Percentiles rank a stretch among this genome's conserved stretches.
Conservation (phyloP, 2,888 invertebrate species). For the Chymomyza fuscimana region DNA sequence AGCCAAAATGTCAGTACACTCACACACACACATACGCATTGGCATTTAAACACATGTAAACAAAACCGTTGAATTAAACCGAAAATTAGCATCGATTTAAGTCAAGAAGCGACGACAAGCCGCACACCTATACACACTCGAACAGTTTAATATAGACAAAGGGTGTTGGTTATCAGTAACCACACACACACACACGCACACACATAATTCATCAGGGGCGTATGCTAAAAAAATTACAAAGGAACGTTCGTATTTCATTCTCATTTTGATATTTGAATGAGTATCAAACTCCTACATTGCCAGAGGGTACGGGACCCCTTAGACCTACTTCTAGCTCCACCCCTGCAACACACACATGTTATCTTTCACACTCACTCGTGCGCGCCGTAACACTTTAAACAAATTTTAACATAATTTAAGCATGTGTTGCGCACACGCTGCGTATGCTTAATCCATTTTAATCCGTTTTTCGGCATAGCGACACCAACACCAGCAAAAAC, state of each 20-base stretch:
- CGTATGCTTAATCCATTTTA: constrained; percentile 69
- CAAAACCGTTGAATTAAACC: constrained; percentile 74
- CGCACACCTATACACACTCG: constrained; percentile 9
- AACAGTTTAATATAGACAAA: not conserved
- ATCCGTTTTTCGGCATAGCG: constrained; percentile 61
- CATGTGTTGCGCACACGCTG: constrained; percentile 71
- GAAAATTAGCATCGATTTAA: constrained; percentile 72
- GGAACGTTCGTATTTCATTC: no score
- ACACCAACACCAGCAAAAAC: constrained; percentile 17
- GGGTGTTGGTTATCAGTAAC: not conserved
- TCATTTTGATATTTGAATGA: no score
- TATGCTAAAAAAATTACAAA: not conserved
- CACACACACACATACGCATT: constrained; percentile 15
- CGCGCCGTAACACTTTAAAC: constrained; percentile 49
- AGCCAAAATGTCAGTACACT: constrained; percentile 45
- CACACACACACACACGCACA: constrained; percentile 10
- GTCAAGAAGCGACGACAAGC: constrained; percentile 57
- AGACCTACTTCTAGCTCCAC: constrained; percentile 36
- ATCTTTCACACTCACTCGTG: constrained; percentile 19
- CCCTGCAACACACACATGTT: constrained; percentile 24
- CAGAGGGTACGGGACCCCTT: constrained; percentile 57
- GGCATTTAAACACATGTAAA: constrained; percentile 67
- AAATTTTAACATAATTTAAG: constrained; percentile 73
- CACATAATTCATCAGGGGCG: not conserved
- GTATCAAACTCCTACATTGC: no score